phyloP scores from a whole-genome alignment of 1,140 invertebrate genomes.

The Drosophila ficusphila region DNA sequence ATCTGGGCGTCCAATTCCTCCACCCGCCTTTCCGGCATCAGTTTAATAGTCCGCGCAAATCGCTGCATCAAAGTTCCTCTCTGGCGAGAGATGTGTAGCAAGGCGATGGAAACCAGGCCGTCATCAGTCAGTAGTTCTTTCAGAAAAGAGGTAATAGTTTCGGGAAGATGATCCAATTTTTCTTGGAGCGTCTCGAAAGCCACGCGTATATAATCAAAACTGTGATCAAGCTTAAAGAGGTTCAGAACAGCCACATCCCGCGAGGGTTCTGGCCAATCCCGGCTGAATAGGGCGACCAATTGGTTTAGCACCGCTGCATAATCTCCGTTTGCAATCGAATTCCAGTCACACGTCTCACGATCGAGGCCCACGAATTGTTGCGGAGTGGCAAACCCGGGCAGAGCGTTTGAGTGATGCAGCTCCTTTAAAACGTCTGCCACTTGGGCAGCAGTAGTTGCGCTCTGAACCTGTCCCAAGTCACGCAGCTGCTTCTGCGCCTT shows the following conservation, averaged over 20 bases:
- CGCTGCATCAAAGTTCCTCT: constrained; percentile 45
- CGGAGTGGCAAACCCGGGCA: constrained; percentile 88
- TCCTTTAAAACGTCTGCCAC: constrained; percentile 39
- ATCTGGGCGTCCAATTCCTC: constrained; percentile 59
- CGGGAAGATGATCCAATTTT: constrained; percentile 34
- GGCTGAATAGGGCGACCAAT: constrained; percentile 85
- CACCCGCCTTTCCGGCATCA: constrained; percentile 50
- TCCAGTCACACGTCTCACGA: constrained; percentile 71
- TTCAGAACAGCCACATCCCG: constrained; percentile 59
- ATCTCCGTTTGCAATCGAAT: constrained; percentile 75
- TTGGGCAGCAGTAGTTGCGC: constrained; percentile 36
- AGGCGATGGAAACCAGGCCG: constrained; percentile 42
- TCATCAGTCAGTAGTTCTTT: constrained; percentile 57
- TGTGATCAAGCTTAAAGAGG: constrained; percentile 72
- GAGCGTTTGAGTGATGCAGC: constrained; percentile 25
- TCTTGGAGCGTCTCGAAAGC: constrained; percentile 54
- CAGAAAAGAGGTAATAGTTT: constrained; percentile 19
- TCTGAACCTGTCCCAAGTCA: constrained; percentile 34
- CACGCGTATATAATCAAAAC: constrained; percentile 47
- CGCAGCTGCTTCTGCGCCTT: constrained; percentile 42
- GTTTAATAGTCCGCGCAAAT: constrained; percentile 52
- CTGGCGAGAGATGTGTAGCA: constrained; percentile 60
- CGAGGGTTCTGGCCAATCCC: constrained; percentile 85
- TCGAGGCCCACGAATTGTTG: constrained; percentile 86
- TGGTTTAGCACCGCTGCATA: constrained; percentile 85